Base-by-base conservation (phyloP, 2,113 vertebrate species). In the Passer domesticus region DNA sequence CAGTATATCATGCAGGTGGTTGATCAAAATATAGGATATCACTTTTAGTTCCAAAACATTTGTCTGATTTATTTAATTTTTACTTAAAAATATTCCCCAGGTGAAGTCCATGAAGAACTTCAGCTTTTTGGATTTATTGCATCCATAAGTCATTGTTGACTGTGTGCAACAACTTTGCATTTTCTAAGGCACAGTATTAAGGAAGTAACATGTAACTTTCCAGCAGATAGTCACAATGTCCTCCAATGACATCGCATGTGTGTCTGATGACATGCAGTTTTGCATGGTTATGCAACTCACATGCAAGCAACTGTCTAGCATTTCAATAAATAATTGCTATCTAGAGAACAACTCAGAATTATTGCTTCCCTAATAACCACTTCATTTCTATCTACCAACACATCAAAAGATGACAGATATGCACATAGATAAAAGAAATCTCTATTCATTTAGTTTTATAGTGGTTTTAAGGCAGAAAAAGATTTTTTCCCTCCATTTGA, bases 101-200 rank as follows among this genome's bases (percentile, higher is more conserved):
- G 81, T 93, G 92, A 97, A 97, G 95, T 81, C 78, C 63, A 49
- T 0, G 10, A 96, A 62, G 74, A 83, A 94, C 73, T 89, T 84
- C 82, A 66, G 33, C 46, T 92, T 90, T 96, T 96, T 96, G 94
- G 96, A 97, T 96, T 97, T 94, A 85, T 97, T 98, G 96, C 83
- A 97, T 96, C 96, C 94, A 91, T 85, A 93, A 95, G 94, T 96
- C 97, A 97, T 91, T 21, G 43, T 25, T 73, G 90, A 97, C 86
- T 90, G 47, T 98, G 97, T 98, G 98, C 98, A 98, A 98, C 97
- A 97, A 93, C 95, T 98, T 96, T 96, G 98, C 98, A 97, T 98
- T 98, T 97, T 98, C 97, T 99, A 99, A 99, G 99, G 99, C 99
- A 99, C 99, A 96, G 93, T 97, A 98, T 97, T 96, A 97, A 97